Base-by-base conservation (phyloP, 1,140 invertebrate genomes). In the Thrips palmi region DNA sequence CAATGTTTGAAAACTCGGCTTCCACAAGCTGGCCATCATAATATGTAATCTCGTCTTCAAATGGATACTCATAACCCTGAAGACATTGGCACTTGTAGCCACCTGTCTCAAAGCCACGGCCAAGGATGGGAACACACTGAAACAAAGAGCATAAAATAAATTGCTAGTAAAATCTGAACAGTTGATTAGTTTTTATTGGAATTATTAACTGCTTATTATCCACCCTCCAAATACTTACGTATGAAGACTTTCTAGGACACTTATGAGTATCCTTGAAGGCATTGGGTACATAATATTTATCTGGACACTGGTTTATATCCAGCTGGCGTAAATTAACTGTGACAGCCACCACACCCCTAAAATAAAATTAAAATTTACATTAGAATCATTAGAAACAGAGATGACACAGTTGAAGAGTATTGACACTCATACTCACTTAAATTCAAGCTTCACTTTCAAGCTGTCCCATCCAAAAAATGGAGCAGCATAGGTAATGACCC, bases 41-140 rank as follows among this genome's bases (percentile, higher is more conserved):
- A 57, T 94, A 97, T 3, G 82, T 94, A 49, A 83, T 91, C 3
- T 70, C 62, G 59, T 91, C 88, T 60, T 93, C 88, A 55, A 89
- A 96, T 1, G 91, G 89, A 67, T 96, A 97, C 55, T 97, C 93
- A 52, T 75, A 97, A 18, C 91, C 92, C 63, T 97, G 91, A 36
- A 84, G 74, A 53, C 92, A 97, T 56, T 96, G 89, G 58, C 93
- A 97, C 62, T 97, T 97, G 62, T 97, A 97, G n/a, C 87, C 87
- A 34, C 91, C 91, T 10, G 74, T 73, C 45, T 88, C 77, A 56
- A 86, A 93, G 31, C 84, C 83, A 54, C 87, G 69, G 11, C 89
- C 88, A 46, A 83, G 69, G 42, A 96, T 82, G 10, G 89, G 87
- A 15, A 93, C 83, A 58, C 92, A 97, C 87, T 94, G 59, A 22